Evolutionary conservation across 2,113 vertebrate genomes (phyloP).

Genomic region (Delphinus delphis): DNA sequence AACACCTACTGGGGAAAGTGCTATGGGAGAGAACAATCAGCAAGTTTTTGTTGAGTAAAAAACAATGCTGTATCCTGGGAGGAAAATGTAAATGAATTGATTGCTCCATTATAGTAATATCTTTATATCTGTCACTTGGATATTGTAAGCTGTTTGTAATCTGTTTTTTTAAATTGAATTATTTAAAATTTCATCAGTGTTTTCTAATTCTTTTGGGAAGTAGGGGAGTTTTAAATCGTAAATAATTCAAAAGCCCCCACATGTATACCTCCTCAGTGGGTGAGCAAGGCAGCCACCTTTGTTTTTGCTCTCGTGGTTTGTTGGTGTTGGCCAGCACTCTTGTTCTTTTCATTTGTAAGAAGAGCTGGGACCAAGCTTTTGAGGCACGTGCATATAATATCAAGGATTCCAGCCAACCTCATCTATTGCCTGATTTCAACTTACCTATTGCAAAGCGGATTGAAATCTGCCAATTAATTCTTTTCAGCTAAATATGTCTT

Average conservation of each 20-base stretch:
- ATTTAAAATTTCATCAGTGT: background rate
- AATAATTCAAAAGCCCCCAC: background rate
- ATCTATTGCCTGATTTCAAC: conserved; percentile 6
- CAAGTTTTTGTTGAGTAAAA: conserved; percentile 23
- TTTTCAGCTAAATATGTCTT: conserved; percentile 11
- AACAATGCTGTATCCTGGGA: background rate
- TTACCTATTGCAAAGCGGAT: background rate
- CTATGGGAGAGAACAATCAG: background rate
- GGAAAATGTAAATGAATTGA: background rate
- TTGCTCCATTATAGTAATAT: background rate
- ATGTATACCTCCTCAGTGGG: background rate
- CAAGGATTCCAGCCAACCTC: background rate
- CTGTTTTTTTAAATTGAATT: background rate
- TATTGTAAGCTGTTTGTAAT: background rate
- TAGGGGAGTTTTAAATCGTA: conserved; percentile 27
- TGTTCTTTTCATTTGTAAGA: background rate
- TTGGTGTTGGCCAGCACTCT: background rate
- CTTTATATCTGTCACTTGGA: conserved; percentile 13
- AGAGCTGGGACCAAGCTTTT: background rate
- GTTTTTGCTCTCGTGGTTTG: background rate
- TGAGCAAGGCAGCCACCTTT: background rate
- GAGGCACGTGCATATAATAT: background rate
- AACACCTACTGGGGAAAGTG: conserved; percentile 43
- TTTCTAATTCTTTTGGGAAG: conserved; percentile 34
- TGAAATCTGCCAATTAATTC: background rate